These are phyloP conservation scores for Peromyscus aztecus DNA, from an alignment of 2,797 vertebrate genomes.

Conservation along the genomic window DNA sequence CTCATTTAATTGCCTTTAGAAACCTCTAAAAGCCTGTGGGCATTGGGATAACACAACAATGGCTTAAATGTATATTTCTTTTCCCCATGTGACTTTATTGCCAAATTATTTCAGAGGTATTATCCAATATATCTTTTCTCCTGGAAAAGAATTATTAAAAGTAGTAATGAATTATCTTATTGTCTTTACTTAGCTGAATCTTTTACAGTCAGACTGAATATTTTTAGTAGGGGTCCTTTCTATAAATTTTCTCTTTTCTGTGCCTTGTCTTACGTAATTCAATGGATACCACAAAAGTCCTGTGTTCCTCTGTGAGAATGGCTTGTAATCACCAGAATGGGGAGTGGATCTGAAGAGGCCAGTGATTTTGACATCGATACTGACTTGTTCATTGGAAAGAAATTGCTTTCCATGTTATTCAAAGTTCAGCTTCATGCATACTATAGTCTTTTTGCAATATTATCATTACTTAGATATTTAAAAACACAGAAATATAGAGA, in stretches of 20 bases:
- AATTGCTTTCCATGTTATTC: constrained; percentile 42
- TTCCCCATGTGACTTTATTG: neutral
- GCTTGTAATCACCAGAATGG: constrained; percentile 60
- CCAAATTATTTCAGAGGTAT: constrained; percentile 36
- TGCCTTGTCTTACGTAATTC: constrained; percentile 55
- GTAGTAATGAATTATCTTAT: constrained; percentile 63
- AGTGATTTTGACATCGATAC: constrained; percentile 53
- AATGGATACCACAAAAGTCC: neutral
- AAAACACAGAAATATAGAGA: neutral
- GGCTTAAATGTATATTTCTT: constrained; percentile 2
- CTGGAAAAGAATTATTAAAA: constrained; percentile 63
- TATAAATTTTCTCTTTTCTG: constrained; percentile 60
- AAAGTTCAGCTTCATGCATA: constrained; percentile 40
- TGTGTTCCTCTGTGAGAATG: neutral
- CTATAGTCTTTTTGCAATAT: constrained; percentile 1
- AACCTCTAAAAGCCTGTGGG: neutral
- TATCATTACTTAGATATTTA: neutral
- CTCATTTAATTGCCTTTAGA: constrained; percentile 41
- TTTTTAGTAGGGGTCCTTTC: constrained; percentile 60
- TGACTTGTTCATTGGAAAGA: constrained; percentile 69
- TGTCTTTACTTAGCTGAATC: constrained; percentile 73
- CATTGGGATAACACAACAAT: neutral
- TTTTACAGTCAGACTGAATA: constrained; percentile 22
- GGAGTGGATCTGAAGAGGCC: constrained; percentile 22
- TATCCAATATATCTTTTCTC: constrained; percentile 48